Evolutionary conservation across 2,888 invertebrate species (phyloP).

Genomic region (Chloroclystis v-ata): DNA sequence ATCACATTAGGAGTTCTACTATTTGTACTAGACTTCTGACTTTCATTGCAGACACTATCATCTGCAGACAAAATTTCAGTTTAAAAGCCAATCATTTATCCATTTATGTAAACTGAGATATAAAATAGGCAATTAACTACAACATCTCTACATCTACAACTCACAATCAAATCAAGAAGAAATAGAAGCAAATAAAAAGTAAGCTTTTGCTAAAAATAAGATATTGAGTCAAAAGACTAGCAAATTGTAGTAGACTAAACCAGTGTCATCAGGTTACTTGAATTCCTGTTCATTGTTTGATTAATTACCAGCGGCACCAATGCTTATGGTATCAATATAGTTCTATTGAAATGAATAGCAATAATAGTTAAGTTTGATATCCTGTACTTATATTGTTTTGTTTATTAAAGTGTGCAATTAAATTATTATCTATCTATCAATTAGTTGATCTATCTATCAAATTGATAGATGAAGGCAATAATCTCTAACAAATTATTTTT

Average conservation of each 20-base stretch:
- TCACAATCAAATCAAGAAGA: neutral
- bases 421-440: too few relatives aligned
- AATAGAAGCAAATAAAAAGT: neutral
- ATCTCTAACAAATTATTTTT: too few relatives aligned
- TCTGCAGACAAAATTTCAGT: slow-evolving; percentile 64
- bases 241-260: slow-evolving; percentile 21
- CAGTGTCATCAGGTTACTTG: too few relatives aligned
- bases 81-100: slow-evolving; percentile 31
- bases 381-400: too few relatives aligned
- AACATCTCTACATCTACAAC: neutral
- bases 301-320: too few relatives aligned
- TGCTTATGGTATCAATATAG: too few relatives aligned
- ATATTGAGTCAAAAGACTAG: slow-evolving; percentile 42
- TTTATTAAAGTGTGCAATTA: too few relatives aligned
- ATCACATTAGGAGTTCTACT: slow-evolving; percentile 54
- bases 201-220: slow-evolving; percentile 15
- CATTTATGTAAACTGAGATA: slow-evolving; percentile 32
- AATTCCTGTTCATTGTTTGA: too few relatives aligned
- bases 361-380: neutral
- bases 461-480: too few relatives aligned
- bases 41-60: slow-evolving; percentile 70
- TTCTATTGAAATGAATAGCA: too few relatives aligned
- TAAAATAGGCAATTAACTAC: neutral
- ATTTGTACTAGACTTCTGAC: slow-evolving; percentile 60
- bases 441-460: too few relatives aligned